Percentiles rank a stretch among this genome's conserved stretches.
These are phyloP conservation scores for Drosophila kokeensis DNA, from an alignment of 2,888 invertebrate genomes.

Conservation along the genomic window DNA sequence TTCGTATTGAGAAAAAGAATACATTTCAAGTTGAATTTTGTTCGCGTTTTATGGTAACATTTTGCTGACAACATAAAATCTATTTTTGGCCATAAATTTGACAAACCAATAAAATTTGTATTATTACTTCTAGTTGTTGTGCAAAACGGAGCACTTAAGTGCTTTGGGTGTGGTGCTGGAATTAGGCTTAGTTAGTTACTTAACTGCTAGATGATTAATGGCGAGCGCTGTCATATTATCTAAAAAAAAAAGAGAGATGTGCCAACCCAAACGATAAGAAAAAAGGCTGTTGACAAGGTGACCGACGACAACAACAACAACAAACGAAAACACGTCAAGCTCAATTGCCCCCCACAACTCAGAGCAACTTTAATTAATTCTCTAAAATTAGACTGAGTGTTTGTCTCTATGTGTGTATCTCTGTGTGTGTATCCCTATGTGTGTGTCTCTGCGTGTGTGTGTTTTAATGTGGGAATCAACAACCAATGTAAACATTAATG, in stretches of 20 bases:
- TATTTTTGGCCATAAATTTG: background rate
- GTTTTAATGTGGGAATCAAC: conserved; percentile 13
- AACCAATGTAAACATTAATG: conserved; percentile 25
- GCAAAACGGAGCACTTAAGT: background rate
- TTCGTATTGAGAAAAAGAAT: background rate
- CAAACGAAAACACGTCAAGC: conserved; percentile 42
- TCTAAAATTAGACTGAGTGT: conserved; percentile 40
- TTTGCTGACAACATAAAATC: background rate
- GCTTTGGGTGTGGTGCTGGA: background rate
- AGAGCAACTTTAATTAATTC: conserved; percentile 66
- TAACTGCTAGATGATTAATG: background rate
- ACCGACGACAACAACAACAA: conserved; percentile 17
- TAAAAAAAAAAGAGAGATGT: background rate
- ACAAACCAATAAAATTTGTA: background rate
- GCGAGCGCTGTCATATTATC: conserved; percentile 4
- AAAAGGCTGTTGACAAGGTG: conserved; percentile 53
- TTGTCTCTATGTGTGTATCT: background rate
- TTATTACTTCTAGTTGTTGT: background rate
- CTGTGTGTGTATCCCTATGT: background rate
- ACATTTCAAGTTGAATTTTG: background rate
- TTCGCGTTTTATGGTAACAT: background rate
- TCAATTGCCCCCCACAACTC: conserved; percentile 45
- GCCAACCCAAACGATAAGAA: conserved; percentile 49
- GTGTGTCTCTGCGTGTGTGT: conserved; percentile 9
- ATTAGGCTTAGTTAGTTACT: background rate